Percentiles rank a stretch among this genome's conserved stretches.
phyloP scores from a whole-genome alignment of 2,113 vertebrate genomes.

The Siniperca knerii region DNA sequence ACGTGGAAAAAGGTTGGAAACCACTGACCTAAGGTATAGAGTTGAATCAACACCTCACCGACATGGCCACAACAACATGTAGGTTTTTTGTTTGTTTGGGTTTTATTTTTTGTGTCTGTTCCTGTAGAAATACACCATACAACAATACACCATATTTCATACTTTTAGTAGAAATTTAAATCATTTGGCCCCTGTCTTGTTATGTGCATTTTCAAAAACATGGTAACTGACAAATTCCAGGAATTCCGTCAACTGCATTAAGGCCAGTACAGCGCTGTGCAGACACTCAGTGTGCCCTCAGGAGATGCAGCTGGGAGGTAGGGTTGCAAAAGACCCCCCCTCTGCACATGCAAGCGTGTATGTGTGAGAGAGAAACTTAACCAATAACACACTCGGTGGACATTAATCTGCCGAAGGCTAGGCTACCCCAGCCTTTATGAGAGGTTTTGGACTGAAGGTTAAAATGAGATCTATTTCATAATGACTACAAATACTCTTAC shows the following conservation, averaged over 20 bases:
- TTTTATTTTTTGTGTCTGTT: not conserved
- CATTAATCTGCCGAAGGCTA: too few species aligned
- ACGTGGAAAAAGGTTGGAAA: not conserved
- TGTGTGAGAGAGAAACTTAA: too few species aligned
- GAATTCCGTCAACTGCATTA: not conserved
- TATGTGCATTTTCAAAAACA: not conserved
- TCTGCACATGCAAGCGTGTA: too few species aligned
- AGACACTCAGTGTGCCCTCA: not conserved
- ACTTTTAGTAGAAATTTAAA: not conserved
- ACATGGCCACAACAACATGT: not conserved
- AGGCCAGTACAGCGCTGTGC: not conserved
- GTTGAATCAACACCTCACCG: not conserved
- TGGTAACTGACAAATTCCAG: not conserved
- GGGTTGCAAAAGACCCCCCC: too few species aligned
- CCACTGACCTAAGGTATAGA: not conserved
- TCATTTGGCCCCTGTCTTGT: not conserved
- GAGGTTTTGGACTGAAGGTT: too few species aligned
- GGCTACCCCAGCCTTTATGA: too few species aligned
- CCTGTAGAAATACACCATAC: not conserved
- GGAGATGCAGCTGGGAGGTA: not conserved
- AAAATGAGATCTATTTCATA: too few species aligned
- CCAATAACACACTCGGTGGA: too few species aligned
- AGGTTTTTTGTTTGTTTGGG: too few species aligned
- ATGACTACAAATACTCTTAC: too few species aligned
- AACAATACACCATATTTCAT: not conserved